Conservation (phyloP, 2,888 invertebrate species). For the Latrodectus elegans region DNA sequence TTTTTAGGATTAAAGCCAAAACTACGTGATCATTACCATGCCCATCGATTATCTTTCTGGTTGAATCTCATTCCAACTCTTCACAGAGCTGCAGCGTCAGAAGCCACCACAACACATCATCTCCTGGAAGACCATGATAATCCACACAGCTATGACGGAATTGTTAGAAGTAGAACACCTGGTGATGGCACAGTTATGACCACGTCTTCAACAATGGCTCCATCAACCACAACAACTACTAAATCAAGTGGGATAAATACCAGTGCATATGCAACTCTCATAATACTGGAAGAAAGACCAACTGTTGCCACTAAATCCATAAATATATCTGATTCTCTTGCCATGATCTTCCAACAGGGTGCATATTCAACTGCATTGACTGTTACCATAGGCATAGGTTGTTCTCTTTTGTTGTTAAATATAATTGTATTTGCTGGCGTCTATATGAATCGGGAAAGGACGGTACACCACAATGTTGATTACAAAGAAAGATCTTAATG, state of each 20-base stretch:
- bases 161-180: slow-evolving; percentile 79
- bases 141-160: slow-evolving; percentile 90
- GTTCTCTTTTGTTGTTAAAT: slow-evolving; percentile 90
- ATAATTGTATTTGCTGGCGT: slow-evolving; percentile 95
- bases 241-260: slow-evolving; percentile 20
- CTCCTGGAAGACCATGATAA: slow-evolving; percentile 88
- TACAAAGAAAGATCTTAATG: slow-evolving; percentile 62
- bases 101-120: slow-evolving; percentile 79
- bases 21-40: slow-evolving; percentile 93
- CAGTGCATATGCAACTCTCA: slow-evolving; percentile 51
- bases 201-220: slow-evolving; percentile 16
- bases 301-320: slow-evolving; percentile 74
- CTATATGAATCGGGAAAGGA: slow-evolving; percentile 83
- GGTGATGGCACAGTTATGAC: slow-evolving; percentile 20
- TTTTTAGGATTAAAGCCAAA: slow-evolving; percentile 88
- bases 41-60: slow-evolving; percentile 97
- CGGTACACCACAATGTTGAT: slow-evolving; percentile 45
- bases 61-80: slow-evolving; percentile 93
- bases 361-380: slow-evolving; percentile 90
- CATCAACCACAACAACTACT: slow-evolving; percentile 1
- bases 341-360: slow-evolving; percentile 66
- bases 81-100: slow-evolving; percentile 74
- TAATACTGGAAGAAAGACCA: slow-evolving; percentile 49
- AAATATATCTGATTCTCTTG: slow-evolving; percentile 64
- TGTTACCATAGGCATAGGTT: slow-evolving; percentile 94